These are phyloP conservation scores for Solenopsis fugax DNA, from an alignment of 1,140 invertebrate species.

Conservation along the genomic window DNA sequence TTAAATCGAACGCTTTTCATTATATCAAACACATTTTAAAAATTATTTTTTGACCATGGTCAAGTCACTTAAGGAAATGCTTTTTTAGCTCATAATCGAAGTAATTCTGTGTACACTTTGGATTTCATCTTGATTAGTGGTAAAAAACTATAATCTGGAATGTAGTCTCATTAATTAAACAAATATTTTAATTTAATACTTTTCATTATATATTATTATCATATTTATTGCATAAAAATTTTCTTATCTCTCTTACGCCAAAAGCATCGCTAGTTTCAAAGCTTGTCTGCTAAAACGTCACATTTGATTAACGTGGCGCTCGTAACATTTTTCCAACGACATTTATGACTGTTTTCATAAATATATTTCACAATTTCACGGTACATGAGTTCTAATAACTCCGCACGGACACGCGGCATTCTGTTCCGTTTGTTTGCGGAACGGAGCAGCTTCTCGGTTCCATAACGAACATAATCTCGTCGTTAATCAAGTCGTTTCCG, in stretches of 20 bases:
- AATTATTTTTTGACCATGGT: too few relatives aligned
- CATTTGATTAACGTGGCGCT: not conserved
- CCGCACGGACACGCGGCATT: slow-evolving; percentile 13
- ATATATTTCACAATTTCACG: slow-evolving; percentile 55
- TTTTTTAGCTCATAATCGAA: too few relatives aligned
- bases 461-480: slow-evolving; percentile 58
- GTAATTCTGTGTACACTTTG: too few relatives aligned
- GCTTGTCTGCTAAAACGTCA: slow-evolving; percentile 13
- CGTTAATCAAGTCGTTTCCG: slow-evolving; percentile 58
- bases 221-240: not conserved
- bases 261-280: not conserved
- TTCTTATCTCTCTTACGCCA: not conserved
- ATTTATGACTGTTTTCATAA: slow-evolving; percentile 24
- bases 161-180: too few relatives aligned
- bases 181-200: not conserved
- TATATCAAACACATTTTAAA: too few relatives aligned
- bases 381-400: slow-evolving; percentile 39
- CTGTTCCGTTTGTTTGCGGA: slow-evolving; percentile 44
- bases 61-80: too few relatives aligned
- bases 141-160: too few relatives aligned
- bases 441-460: slow-evolving; percentile 50
- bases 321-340: slow-evolving; percentile 10
- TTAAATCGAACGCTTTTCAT: too few relatives aligned
- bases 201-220: not conserved
- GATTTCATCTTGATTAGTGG: too few relatives aligned